Evolutionary conservation across 2,113 vertebrate genomes (phyloP).

Genomic region (Centropus unirufus): DNA sequence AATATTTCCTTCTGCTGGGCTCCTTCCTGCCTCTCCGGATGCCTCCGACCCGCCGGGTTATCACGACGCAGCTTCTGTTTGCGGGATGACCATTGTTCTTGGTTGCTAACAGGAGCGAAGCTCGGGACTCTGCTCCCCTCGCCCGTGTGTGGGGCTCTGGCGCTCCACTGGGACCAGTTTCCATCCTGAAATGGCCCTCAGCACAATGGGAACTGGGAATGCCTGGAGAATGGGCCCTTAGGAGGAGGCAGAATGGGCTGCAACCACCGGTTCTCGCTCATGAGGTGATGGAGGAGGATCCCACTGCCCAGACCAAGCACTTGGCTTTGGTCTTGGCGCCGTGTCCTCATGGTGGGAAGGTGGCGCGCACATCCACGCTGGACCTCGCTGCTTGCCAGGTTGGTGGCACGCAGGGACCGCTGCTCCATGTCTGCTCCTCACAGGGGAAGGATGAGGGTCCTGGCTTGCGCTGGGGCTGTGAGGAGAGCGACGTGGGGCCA

Average conservation of each 20-base stretch:
- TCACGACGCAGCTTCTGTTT: conserved; percentile 60
- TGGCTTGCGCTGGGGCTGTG: neutral
- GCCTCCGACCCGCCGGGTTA: conserved; percentile 45
- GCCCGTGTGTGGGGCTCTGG: fast-evolving
- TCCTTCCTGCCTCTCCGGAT: conserved; percentile 81
- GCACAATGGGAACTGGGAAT: fast-evolving
- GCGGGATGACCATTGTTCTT: neutral
- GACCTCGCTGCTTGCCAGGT: neutral
- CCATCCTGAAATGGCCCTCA: neutral
- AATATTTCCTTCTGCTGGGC: conserved; percentile 73
- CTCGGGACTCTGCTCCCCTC: neutral
- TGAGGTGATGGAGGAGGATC: neutral
- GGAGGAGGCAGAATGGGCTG: neutral
- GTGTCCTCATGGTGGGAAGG: fast-evolving
- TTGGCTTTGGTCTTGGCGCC: fast-evolving
- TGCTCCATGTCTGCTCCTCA: neutral
- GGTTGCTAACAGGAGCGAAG: neutral
- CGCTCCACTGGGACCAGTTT: fast-evolving
- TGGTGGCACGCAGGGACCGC: fast-evolving
- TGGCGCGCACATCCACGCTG: fast-evolving
- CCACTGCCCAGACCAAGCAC: neutral
- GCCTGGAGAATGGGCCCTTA: fast-evolving
- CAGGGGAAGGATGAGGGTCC: neutral
- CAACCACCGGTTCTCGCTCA: fast-evolving
- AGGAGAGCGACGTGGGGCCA: neutral